Evolutionary conservation across 2,888 invertebrate genomes (phyloP), one percentile per base, ranked within the genome.

Genomic region (Nipponacmea schrenckii): DNA sequence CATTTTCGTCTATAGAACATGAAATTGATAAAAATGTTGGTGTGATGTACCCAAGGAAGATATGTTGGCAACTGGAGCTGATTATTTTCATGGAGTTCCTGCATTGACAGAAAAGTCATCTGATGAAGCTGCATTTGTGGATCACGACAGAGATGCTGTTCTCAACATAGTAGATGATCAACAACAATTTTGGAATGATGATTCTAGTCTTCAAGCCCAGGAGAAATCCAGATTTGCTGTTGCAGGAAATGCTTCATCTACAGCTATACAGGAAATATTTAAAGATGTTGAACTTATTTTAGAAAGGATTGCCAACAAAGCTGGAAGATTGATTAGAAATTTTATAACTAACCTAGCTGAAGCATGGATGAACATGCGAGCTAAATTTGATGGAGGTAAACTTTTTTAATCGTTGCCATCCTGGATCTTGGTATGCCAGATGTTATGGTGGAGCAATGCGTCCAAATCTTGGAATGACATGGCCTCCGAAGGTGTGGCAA

Each of bases 301-400:
- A 39, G 69, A 75, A 46, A 50, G 74, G 12, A 31, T 73, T 20
- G 76, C 77, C 3, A 46, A 48, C 14, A 79, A 77, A 71, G 45
- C 68, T 64, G 69, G 67, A 1, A 24, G 68, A 44, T 44, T 77
- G 7, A 66, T 76, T 39, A 75, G 74, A 1, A 75, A 77, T 48
- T 69, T 71, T 62, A 75, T 74, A 17, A 75, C 70, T n/a, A 77
- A 77, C 48, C 62, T 77, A 14, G 70, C 71, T 17, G 78, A 78
- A 71, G 69, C 62, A 20, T 79, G 76, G 77, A 77, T 76, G 79
- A 67, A 67, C 27, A 74, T 78, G 5, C 31, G 77, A 3, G 50
- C 65, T 0, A 77, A 78, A 56, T 79, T 75, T 75, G 78, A 78
- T 71, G 76, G 78, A 17, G 78, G 76, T 0, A 78, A 78, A 46